These are phyloP conservation scores for Ceyx margarethae DNA, from an alignment of 2,113 vertebrate species.

Conservation along the genomic window DNA sequence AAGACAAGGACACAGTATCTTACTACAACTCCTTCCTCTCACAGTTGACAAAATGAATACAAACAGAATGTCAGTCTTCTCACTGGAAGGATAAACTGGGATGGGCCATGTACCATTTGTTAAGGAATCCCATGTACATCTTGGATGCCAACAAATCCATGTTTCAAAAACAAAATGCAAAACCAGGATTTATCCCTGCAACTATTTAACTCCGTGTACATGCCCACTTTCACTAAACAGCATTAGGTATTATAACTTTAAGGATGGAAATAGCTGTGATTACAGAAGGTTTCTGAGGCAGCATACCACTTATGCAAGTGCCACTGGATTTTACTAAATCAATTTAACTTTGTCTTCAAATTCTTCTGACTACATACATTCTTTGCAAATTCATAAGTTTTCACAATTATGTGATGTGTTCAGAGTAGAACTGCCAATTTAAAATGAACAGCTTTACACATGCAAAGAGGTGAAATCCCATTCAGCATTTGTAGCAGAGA, in stretches of 20 bases:
- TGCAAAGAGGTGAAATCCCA: neutral
- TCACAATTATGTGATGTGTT: neutral
- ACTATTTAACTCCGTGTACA: neutral
- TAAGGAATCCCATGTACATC: neutral
- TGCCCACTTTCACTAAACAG: neutral
- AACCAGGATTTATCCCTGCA: neutral
- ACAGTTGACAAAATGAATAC: neutral
- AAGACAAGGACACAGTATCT: neutral
- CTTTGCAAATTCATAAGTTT: neutral
- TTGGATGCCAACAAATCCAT: neutral
- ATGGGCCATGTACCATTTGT: neutral
- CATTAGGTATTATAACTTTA: neutral
- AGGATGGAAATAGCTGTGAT: neutral
- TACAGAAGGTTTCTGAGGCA: neutral
- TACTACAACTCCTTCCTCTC: neutral
- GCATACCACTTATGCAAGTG: neutral
- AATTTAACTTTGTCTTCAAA: neutral
- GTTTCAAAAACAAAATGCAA: neutral
- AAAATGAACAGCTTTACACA: neutral
- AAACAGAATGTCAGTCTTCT: neutral
- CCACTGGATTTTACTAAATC: neutral
- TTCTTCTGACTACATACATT: neutral
- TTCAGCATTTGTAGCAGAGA: neutral
- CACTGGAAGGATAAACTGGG: neutral
- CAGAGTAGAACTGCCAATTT: neutral